These are phyloP conservation scores for Tragopan temminckii DNA, from an alignment of 2,797 vertebrate genomes.

Conservation along the genomic window DNA sequence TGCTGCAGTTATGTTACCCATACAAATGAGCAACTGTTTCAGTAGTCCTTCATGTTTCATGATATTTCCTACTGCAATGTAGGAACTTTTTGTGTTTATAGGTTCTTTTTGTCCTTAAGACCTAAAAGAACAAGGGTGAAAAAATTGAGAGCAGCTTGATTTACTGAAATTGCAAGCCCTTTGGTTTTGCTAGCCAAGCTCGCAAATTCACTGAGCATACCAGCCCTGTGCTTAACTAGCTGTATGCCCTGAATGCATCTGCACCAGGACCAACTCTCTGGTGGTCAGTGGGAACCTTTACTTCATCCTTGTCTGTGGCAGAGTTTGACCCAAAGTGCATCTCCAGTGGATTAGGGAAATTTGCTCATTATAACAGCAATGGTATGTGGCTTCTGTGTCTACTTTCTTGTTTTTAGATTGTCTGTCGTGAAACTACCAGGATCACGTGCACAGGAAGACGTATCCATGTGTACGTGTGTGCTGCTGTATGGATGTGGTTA, in stretches of 20 bases:
- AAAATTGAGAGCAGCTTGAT: not conserved
- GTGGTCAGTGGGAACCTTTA: not conserved
- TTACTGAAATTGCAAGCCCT: not conserved
- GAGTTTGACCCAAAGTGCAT: not conserved
- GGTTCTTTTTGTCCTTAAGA: not conserved
- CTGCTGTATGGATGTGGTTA: not conserved
- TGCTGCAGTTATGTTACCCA: not conserved
- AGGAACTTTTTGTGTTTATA: not conserved
- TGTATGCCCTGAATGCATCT: not conserved
- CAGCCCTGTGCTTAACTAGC: not conserved
- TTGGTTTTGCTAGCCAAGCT: not conserved
- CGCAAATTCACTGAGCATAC: not conserved
- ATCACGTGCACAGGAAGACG: fast-evolving
- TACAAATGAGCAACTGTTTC: not conserved
- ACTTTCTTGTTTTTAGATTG: not conserved
- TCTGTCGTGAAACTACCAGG: not conserved
- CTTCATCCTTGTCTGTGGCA: not conserved
- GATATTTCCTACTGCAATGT: not conserved
- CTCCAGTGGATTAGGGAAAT: not conserved
- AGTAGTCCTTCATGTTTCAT: not conserved
- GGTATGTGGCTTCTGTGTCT: not conserved
- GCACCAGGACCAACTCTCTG: not conserved
- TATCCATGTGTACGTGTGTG: fast-evolving
- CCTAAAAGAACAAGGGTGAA: not conserved
- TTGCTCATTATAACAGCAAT: not conserved